Evolutionary conservation across 1,140 invertebrate species (phyloP), one percentile per base, ranked within the genome.

Genomic region (Drosophila mauritiana): DNA sequence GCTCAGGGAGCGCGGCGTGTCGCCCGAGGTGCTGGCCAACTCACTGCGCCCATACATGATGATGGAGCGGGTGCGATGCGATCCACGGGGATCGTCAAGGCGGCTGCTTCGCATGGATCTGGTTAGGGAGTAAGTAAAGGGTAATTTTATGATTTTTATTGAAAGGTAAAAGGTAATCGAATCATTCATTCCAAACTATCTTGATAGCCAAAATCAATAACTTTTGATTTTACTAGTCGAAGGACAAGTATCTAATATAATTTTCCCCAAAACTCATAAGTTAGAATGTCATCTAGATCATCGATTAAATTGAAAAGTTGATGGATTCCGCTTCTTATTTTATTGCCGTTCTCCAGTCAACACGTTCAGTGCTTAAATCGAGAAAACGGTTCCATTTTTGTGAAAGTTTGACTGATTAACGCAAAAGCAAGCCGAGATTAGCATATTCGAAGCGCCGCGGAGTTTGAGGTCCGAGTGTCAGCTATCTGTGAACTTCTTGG

Each of bases 1-100:
- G 49, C 81, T 90, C 10, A 92, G 46, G 20, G 91, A 91, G 11
- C 83, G 78, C 12, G 75, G 63, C 51, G 84, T 91, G 11, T 90
- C 88, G 2, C 80, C 85, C 2, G 65, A 36, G 22, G 85, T 91
- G 73, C 91, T 91, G 65, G 91, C 89, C 64, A 92, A 78, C 64
- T 92, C 91, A 86, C 91, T 92, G 59, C 90, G 89, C 54, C 91
- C 91, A 73, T 92, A 92, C 91, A 92, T 92, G 43, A 92, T 92
- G 67, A 92, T 92, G 62, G 91, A 92, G 43, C 91, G 85, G 43
- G 91, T 92, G 73, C 91, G 89, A 75, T 92, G 91, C 49, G 91
- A 92, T 72, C 91, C 91, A 11, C 88, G 70, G 0, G 90, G 90
- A 88, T 92, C 91, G 68, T 92, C 91, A 42, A 92, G 73, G 36